Evolutionary conservation across 2,888 invertebrate species (phyloP).

Genomic region (Sinelater perroti): DNA sequence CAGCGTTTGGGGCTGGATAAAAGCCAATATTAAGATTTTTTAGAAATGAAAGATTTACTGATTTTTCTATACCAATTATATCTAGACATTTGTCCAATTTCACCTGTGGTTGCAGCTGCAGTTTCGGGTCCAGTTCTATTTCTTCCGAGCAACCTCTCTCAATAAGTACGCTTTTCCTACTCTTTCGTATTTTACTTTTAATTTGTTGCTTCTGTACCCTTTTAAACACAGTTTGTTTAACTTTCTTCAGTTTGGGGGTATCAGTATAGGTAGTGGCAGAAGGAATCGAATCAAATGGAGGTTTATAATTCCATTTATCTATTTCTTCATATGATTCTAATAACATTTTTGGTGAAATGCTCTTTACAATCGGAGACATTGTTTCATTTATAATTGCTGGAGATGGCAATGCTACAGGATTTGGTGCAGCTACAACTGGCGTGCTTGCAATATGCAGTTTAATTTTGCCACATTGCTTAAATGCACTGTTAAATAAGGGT

Average conservation of each 20-base stretch:
- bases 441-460: conserved; percentile 22
- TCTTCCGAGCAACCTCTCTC: background rate
- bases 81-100: conserved; percentile 30
- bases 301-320: conserved; percentile 32
- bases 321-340: conserved; percentile 34
- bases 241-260: background rate
- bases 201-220: conserved; percentile 10
- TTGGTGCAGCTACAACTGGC: conserved; percentile 3
- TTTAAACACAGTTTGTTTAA: background rate
- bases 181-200: background rate
- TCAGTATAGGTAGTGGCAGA: background rate
- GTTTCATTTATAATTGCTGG: conserved; percentile 1
- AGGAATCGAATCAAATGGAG: conserved; percentile 3
- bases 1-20: too few relatives aligned
- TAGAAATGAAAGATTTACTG: background rate
- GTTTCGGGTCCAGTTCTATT: conserved; percentile 31
- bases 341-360: conserved; percentile 16
- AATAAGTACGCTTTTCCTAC: background rate
- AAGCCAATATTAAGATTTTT: background rate
- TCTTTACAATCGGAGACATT: conserved; percentile 18
- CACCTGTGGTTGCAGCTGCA: conserved; percentile 35
- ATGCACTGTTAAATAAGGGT: conserved; percentile 1
- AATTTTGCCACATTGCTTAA: conserved; percentile 3
- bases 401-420: background rate
- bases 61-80: conserved; percentile 31